phyloP scores from a whole-genome alignment of 2,113 vertebrate genomes.

The Brachypodius melanocephalos region DNA sequence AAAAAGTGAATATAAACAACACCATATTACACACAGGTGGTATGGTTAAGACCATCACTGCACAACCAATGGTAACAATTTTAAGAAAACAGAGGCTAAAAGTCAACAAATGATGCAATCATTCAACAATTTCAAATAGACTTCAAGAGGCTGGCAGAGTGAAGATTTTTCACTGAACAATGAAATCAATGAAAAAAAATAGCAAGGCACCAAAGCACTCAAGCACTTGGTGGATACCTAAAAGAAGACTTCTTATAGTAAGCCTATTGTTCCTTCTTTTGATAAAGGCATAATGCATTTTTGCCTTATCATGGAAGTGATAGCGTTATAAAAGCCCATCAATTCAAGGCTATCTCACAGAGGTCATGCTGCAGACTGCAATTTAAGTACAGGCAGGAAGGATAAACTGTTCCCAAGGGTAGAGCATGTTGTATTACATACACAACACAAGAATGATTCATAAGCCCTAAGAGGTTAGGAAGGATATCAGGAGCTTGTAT shows the following conservation, averaged over 20 bases:
- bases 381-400: conserved; percentile 23
- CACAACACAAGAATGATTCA: background rate
- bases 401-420: conserved; percentile 27
- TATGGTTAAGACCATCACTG: background rate
- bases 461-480: background rate
- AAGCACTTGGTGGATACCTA: background rate
- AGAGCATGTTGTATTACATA: background rate
- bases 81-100: background rate
- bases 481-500: background rate
- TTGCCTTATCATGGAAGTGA: conserved; percentile 3
- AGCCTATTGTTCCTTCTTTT: background rate
- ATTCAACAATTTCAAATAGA: background rate
- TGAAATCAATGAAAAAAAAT: background rate
- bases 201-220: background rate
- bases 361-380: conserved; percentile 14
- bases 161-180: background rate
- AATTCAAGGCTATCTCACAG: background rate
- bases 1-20: background rate
- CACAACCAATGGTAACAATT: background rate
- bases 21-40: background rate
- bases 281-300: conserved; percentile 3
- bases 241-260: background rate
- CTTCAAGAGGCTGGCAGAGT: background rate
- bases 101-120: background rate
- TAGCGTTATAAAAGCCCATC: conserved; percentile 22